These are phyloP conservation scores for Drosophila anomalipes DNA, from an alignment of 2,888 invertebrate genomes.

Conservation along the genomic window DNA sequence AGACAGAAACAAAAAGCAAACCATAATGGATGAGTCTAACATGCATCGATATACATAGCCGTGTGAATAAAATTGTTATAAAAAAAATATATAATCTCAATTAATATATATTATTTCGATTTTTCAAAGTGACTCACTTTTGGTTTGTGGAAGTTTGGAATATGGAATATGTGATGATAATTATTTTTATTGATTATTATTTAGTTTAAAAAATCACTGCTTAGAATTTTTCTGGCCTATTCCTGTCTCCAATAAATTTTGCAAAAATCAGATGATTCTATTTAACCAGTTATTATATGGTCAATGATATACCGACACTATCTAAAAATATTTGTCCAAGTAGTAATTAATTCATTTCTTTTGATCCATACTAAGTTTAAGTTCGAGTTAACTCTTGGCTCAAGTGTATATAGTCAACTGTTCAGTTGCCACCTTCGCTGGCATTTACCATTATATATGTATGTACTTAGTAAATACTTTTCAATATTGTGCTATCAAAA, in stretches of 20 bases:
- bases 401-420: conserved; percentile 12
- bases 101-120: background rate
- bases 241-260: background rate
- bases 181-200: background rate
- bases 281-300: background rate
- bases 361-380: background rate
- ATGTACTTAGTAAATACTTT: conserved; percentile 15
- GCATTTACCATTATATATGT: background rate
- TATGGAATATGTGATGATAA: background rate
- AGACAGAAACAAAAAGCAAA: conserved; percentile 5
- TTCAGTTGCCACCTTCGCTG: conserved; percentile 28
- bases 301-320: background rate
- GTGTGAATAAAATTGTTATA: background rate
- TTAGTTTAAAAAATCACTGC: background rate
- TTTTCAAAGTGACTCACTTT: background rate
- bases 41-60: background rate
- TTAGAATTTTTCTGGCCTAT: background rate
- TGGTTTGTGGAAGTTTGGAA: background rate
- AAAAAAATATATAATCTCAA: background rate
- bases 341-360: background rate
- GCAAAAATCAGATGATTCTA: background rate
- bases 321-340: background rate
- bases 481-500: conserved; percentile 18
- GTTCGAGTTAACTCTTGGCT: background rate
- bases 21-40: conserved; percentile 11